A percentile compares a stretch with the other conserved stretches of the same genome.
Conservation (phyloP, 2,888 invertebrate species). For the Thalpophila matura region DNA sequence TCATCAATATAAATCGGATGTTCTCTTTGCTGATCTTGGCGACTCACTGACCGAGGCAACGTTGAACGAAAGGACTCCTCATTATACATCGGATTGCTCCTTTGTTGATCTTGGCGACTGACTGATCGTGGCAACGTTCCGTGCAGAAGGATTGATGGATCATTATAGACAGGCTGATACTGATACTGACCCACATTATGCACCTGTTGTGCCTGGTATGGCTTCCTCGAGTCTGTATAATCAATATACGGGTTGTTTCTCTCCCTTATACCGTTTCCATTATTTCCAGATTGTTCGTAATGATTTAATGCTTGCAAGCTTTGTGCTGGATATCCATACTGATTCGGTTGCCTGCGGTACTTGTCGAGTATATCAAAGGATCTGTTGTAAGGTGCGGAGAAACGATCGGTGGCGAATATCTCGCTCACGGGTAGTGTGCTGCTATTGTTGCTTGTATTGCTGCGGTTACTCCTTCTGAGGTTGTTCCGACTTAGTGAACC, state of each 20-base stretch:
- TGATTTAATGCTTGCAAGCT: constrained; percentile 83
- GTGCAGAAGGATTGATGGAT: constrained; percentile 69
- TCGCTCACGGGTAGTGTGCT: constrained; percentile 81
- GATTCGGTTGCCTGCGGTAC: constrained; percentile 79
- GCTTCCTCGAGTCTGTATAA: constrained; percentile 72
- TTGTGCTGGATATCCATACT: constrained; percentile 83
- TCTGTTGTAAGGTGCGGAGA: constrained; percentile 81
- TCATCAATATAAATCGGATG: constrained; percentile 61
- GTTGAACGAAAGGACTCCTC: constrained; percentile 73
- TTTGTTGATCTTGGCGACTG: constrained; percentile 66
- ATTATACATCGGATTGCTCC: constrained; percentile 44
- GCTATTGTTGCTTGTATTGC: constrained; percentile 79
- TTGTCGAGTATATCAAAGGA: constrained; percentile 84
- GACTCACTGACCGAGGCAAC: constrained; percentile 74
- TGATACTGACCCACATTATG: constrained; percentile 68
- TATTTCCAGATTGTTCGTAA: constrained; percentile 74
- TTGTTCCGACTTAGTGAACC: constrained; percentile 84
- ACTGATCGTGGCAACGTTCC: constrained; percentile 77
- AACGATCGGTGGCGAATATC: constrained; percentile 86
- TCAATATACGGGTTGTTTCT: constrained; percentile 79
- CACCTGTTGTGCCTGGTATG: constrained; percentile 65
- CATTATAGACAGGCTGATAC: constrained; percentile 77
- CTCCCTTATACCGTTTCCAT: constrained; percentile 66
- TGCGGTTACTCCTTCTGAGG: constrained; percentile 83
- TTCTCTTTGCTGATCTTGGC: constrained; percentile 48